These are phyloP conservation scores for Chamaea fasciata DNA, from an alignment of 2,113 vertebrate species.

Conservation along the genomic window DNA sequence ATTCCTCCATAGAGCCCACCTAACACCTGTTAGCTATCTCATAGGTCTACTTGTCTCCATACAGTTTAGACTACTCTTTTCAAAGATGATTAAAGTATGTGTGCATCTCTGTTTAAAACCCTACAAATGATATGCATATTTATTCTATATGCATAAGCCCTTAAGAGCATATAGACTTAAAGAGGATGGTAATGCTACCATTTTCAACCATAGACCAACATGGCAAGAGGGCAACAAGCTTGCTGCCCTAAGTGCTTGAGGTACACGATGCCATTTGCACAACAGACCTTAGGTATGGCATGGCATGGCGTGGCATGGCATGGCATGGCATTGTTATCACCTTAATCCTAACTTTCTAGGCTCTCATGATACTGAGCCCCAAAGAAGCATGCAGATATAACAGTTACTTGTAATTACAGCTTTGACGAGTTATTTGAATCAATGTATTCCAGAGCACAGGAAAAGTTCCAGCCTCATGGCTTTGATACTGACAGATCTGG, in stretches of 20 bases:
- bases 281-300: not conserved
- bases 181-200: not conserved
- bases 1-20: not conserved
- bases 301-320: not conserved
- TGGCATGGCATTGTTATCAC: not conserved
- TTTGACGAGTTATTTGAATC: conserved; percentile 49
- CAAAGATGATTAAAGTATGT: not conserved
- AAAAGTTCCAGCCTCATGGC: conserved; percentile 52
- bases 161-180: not conserved
- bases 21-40: not conserved
- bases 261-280: not conserved
- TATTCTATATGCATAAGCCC: not conserved
- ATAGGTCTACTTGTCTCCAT: not conserved
- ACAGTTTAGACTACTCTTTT: not conserved
- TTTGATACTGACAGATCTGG: conserved; percentile 59
- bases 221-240: not conserved
- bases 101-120: not conserved
- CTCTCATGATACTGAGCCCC: not conserved
- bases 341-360: not conserved
- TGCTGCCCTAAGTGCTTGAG: not conserved
- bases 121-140: not conserved
- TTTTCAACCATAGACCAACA: not conserved
- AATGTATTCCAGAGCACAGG: conserved; percentile 48
- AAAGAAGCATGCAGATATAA: conserved; percentile 15
- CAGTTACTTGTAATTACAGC: conserved; percentile 38